phyloP scores from a whole-genome alignment of 2,888 invertebrate genomes.

The Lasioglossum leucozonium region DNA sequence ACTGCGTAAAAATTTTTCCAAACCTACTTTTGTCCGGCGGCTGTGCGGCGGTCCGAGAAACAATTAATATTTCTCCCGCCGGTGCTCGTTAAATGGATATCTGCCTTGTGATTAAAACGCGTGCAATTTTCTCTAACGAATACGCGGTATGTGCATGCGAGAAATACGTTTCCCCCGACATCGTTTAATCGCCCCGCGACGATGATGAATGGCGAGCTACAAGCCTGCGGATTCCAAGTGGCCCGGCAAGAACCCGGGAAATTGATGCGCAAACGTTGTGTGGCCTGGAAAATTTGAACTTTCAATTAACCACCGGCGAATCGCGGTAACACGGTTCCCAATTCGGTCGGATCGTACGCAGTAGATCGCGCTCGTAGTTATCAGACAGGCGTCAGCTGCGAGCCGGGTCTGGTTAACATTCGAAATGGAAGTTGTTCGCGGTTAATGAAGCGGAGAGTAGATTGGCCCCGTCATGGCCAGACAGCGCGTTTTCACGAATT shows the following conservation, averaged over 20 bases:
- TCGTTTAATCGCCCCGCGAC: slow-evolving; percentile 4
- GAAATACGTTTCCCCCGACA: not conserved
- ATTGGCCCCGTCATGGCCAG: not conserved
- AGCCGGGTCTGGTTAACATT: not conserved
- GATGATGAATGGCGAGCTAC: slow-evolving; percentile 11
- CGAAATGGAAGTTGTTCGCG: not conserved
- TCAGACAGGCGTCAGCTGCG: not conserved
- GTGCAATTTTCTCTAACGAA: slow-evolving; percentile 13
- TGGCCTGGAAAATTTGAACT: not conserved
- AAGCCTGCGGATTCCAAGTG: not conserved
- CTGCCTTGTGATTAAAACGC: slow-evolving; percentile 53
- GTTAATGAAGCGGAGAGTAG: not conserved
- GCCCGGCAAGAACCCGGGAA: not conserved
- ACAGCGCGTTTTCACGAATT: not conserved
- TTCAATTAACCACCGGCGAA: not conserved
- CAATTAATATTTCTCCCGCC: slow-evolving; percentile 42
- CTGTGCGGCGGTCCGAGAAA: not conserved
- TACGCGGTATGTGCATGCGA: not conserved
- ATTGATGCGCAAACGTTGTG: not conserved
- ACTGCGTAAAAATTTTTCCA: too few relatives aligned
- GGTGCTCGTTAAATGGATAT: slow-evolving; percentile 49
- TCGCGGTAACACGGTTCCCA: not conserved
- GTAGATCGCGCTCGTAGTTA: not conserved
- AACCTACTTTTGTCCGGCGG: too few relatives aligned
- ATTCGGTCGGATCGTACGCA: not conserved